Evolutionary conservation across 2,888 invertebrate genomes (phyloP).

Genomic region (Sussaba pulchella): DNA sequence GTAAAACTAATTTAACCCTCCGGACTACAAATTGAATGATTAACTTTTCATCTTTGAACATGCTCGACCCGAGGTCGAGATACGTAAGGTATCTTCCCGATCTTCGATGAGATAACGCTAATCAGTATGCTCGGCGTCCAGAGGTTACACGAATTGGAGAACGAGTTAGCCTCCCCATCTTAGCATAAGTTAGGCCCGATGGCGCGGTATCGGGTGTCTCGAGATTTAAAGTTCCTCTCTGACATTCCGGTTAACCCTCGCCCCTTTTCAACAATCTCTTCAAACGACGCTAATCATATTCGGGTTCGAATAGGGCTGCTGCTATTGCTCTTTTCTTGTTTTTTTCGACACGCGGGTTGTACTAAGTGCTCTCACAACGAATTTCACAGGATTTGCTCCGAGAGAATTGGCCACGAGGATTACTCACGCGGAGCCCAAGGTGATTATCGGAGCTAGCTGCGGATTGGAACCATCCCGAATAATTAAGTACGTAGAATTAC

Average conservation of each 20-base stretch:
- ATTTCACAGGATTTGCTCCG: conserved; percentile 92
- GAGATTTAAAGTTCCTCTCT: conserved; percentile 43
- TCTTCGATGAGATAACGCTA: conserved; percentile 59
- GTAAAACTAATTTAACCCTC: conserved; percentile 56
- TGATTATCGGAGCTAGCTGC: conserved; percentile 95
- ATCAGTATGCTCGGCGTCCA: conserved; percentile 66
- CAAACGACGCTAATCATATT: conserved; percentile 17
- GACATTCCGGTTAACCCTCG: conserved; percentile 7
- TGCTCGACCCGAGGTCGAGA: conserved; percentile 52
- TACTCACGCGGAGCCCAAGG: conserved; percentile 94
- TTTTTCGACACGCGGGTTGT: too few relatives aligned
- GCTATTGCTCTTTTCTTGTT: too few relatives aligned
- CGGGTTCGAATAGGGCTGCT: neutral
- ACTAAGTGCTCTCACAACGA: neutral
- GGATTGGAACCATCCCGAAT: conserved; percentile 95
- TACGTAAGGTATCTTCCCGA: conserved; percentile 45
- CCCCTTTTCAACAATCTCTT: neutral
- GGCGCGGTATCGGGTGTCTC: conserved; percentile 35
- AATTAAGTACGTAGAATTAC: conserved; percentile 86
- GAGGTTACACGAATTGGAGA: conserved; percentile 66
- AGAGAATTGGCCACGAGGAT: conserved; percentile 94
- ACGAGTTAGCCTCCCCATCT: conserved; percentile 60
- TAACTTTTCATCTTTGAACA: conserved; percentile 63
- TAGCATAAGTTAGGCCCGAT: neutral
- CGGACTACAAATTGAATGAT: conserved; percentile 62